phyloP scores from a whole-genome alignment of 2,888 invertebrate genomes.

The Lasioglossum vierecki region DNA sequence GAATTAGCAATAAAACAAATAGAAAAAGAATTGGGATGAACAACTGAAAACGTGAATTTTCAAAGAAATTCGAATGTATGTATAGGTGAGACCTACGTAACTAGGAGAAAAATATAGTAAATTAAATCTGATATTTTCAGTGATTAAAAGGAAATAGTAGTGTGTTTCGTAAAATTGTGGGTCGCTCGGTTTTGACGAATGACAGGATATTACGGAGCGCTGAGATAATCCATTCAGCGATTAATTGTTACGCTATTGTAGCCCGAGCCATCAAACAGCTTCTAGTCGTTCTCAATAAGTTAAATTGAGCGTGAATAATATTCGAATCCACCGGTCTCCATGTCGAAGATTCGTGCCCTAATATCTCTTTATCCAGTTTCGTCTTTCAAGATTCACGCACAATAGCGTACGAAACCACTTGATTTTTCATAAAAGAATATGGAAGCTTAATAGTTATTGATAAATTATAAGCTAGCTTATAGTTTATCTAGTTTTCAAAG shows the following conservation, averaged over 20 bases:
- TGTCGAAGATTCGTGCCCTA: slow-evolving; percentile 67
- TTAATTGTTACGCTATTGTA: slow-evolving; percentile 76
- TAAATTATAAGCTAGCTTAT: neutral
- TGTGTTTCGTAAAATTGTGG: slow-evolving; percentile 32
- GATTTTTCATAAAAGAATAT: slow-evolving; percentile 42
- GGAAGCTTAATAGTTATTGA: slow-evolving; percentile 34
- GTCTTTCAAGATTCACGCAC: slow-evolving; percentile 45
- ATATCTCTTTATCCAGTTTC: slow-evolving; percentile 68
- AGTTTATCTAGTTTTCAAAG: slow-evolving; percentile 9
- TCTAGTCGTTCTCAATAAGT: slow-evolving; percentile 73
- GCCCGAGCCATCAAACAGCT: slow-evolving; percentile 65
- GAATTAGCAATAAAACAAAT: neutral
- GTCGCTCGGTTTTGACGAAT: slow-evolving; percentile 61
- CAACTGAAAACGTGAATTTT: neutral
- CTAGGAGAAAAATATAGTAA: neutral
- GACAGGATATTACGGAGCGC: slow-evolving; percentile 62
- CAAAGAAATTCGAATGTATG: neutral
- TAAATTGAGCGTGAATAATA: slow-evolving; percentile 81
- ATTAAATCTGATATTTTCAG: neutral
- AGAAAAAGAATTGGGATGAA: neutral
- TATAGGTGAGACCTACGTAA: neutral
- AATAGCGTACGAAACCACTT: slow-evolving; percentile 22
- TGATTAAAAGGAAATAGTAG: slow-evolving; percentile 1
- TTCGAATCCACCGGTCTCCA: slow-evolving; percentile 70
- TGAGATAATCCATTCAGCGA: slow-evolving; percentile 68